Base-by-base conservation (phyloP, 2,888 invertebrate species). In the Folsomia manolachei region DNA sequence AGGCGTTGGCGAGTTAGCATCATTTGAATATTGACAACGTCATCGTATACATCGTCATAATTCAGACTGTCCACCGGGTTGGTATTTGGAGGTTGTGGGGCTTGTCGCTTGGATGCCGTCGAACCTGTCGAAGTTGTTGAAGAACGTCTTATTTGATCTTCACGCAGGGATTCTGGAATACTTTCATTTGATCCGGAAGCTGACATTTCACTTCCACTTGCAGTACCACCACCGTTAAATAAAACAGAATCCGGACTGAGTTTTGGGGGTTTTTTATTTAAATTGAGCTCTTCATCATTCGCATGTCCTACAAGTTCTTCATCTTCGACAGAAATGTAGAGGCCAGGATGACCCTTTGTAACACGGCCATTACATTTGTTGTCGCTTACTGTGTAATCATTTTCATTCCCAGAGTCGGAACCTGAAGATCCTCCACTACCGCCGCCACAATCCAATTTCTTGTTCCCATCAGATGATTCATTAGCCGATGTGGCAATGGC, bases 341-440 rank as follows among this genome's bases (percentile, higher is more conserved):
- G 71, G 21, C 78, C 78, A 14, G 64, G 18, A 39, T 39, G 71
- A 23, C 68, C 70, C 14, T 60, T 60, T n/a, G 1, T 56, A 18
- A 26, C 25, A 2, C 27, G n/a, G 26, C 24, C 1, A 65, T 14
- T 26, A 64, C 7, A 7, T 69, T 70, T 21, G 71, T 73, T 63
- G 60, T 75, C 73, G 14, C 76, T 66, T 2, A 76, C 77, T 70
- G 69, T 72, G 60, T 73, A 81, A 60, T 81, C 81, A 69, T 81
- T 78, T 62, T 81, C 81, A 74, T 80, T 81, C 2, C 81, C 81
- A 27, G 80, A 80, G 56, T 81, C 81, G 0, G 81, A 81, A 60
- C 75, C 77, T 1, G 78, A 78, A 2, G 78, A 80, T 62, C 79
- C 78, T 61, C 78, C n/a, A n/a, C 79, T 70, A 79, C 79, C 27